Evolutionary conservation across 2,113 vertebrate species (phyloP).

Genomic region (Alosa alosa): DNA sequence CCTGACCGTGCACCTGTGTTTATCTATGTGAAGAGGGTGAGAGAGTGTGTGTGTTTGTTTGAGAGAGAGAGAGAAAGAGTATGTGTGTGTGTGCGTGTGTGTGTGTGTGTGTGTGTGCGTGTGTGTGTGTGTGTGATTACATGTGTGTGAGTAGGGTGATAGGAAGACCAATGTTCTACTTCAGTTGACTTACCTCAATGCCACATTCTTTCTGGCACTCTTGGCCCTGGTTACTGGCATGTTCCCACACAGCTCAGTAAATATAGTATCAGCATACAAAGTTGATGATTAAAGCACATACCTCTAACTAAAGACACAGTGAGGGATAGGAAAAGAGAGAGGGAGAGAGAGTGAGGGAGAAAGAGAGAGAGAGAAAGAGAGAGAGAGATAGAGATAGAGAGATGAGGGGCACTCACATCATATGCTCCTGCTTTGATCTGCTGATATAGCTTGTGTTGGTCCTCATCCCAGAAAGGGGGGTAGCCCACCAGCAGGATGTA

Average conservation of each 20-base stretch:
- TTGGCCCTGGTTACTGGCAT: neutral
- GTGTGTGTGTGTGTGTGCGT: neutral
- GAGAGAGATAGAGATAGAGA: neutral
- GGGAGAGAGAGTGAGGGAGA: neutral
- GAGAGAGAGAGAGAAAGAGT: neutral
- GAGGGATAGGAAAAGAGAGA: neutral
- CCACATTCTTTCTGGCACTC: neutral
- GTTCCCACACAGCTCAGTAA: neutral
- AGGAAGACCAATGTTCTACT: neutral
- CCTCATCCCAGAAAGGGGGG: constrained; percentile 99
- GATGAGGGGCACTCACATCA: constrained; percentile 78
- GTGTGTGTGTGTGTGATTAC: neutral
- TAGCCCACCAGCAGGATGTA: constrained; percentile 98
- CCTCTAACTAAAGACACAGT: neutral
- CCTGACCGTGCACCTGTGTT: neutral
- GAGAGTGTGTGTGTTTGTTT: neutral
- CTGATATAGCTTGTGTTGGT: constrained; percentile 99
- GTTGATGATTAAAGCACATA: neutral
- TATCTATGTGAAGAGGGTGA: neutral
- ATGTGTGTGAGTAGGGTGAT: neutral
- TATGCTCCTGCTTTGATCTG: constrained; percentile 99
- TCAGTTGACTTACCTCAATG: neutral
- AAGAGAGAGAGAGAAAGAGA: neutral
- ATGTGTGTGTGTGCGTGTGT: neutral
- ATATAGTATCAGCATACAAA: neutral